Evolutionary conservation across 2,113 vertebrate genomes (phyloP).

Genomic region (Jaculus jaculus): DNA sequence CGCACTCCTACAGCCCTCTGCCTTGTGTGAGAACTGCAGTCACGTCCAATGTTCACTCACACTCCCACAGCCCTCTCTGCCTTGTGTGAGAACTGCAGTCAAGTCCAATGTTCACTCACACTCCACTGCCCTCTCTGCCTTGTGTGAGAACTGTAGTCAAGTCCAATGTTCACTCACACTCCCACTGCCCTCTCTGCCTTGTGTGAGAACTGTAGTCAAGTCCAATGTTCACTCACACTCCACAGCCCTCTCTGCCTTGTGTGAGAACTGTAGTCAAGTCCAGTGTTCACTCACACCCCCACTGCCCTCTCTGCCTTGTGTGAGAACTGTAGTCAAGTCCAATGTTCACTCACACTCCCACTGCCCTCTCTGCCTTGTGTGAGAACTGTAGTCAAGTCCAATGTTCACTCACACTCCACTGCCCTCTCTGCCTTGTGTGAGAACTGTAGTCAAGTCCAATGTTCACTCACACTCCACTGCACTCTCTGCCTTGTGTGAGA

Average conservation of each 20-base stretch:
- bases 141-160: not conserved
- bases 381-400: conserved; percentile 2
- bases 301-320: no score
- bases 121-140: no score
- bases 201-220: not conserved
- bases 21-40: not conserved
- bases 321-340: not conserved
- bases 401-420: not conserved
- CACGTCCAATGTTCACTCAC: not conserved
- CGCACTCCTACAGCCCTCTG: no score
- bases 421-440: no score
- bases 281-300: not conserved
- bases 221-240: not conserved
- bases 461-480: no score
- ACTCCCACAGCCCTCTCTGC: no score
- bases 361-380: no score
- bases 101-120: not conserved
- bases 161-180: not conserved
- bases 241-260: no score
- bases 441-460: not conserved
- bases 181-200: no score
- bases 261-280: not conserved
- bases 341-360: not conserved
- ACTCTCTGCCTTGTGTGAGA: no score
- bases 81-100: not conserved